Conservation (phyloP, 2,113 vertebrate species). For the Arizona elegans region DNA sequence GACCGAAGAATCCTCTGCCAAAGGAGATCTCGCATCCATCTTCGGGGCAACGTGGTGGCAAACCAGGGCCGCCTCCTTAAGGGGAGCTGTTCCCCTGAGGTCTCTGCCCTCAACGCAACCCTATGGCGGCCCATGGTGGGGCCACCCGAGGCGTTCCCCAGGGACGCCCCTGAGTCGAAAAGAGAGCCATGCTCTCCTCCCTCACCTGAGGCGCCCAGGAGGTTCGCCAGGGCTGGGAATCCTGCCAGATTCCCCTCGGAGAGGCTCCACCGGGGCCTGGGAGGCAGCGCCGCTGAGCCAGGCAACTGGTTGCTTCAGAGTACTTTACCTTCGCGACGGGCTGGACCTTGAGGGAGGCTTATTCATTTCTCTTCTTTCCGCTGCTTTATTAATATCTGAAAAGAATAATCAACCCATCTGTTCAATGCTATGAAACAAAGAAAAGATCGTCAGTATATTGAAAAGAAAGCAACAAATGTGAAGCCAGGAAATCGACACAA, state of each 20-base stretch:
- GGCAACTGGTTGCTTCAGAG: constrained; percentile 77
- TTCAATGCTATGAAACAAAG: constrained; percentile 88
- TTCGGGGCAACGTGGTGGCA: not conserved
- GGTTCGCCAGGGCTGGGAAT: constrained; percentile 55
- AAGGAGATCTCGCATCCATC: constrained; percentile 12
- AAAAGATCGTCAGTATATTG: constrained; percentile 76
- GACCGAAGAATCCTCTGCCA: constrained; percentile 32
- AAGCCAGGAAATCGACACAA: constrained; percentile 70
- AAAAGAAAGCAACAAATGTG: constrained; percentile 73
- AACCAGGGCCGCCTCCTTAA: not conserved
- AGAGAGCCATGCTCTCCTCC: not conserved
- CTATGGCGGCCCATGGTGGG: not conserved
- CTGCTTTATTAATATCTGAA: constrained; percentile 99
- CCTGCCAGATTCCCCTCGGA: constrained; percentile 53
- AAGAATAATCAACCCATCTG: constrained; percentile 99
- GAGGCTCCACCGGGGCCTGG: constrained; percentile 65
- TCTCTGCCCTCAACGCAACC: not conserved
- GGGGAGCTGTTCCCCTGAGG: not conserved
- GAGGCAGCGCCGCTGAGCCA: constrained; percentile 65
- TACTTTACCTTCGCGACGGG: constrained; percentile 99
- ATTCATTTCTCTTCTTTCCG: constrained; percentile 96
- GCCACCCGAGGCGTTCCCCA: constrained; percentile 27
- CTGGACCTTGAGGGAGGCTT: constrained; percentile 96
- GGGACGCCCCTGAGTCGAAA: constrained; percentile 19
- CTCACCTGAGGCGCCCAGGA: constrained; percentile 31